phyloP scores from a whole-genome alignment of 1,140 invertebrate genomes.

The Halesus radiatus region DNA sequence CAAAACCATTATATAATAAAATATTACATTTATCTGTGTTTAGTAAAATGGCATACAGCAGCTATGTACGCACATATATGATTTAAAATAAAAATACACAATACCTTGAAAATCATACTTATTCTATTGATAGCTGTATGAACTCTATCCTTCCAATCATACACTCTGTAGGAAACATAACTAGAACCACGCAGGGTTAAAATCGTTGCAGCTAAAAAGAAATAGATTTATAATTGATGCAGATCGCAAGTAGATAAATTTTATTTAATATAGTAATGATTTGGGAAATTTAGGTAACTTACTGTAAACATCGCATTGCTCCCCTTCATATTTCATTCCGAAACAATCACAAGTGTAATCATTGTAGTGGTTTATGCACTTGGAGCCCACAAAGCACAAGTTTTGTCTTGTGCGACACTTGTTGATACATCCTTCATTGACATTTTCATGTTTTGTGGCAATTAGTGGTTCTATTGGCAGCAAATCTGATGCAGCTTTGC shows the following conservation, averaged over 20 bases:
- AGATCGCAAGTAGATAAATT: neutral
- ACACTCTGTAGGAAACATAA: conserved; percentile 92
- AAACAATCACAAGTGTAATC: conserved; percentile 91
- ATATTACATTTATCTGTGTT: neutral
- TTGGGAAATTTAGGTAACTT: conserved; percentile 65
- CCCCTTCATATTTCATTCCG: conserved; percentile 90
- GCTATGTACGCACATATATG: neutral
- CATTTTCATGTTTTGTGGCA: conserved; percentile 88
- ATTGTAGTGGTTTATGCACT: conserved; percentile 91
- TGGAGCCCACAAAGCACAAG: conserved; percentile 85
- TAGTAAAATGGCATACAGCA: neutral
- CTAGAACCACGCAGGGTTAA: conserved; percentile 91
- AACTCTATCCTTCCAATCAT: conserved; percentile 92
- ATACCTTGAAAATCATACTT: conserved; percentile 89
- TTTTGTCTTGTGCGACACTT: conserved; percentile 86
- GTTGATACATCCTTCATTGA: conserved; percentile 86
- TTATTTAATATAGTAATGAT: neutral
- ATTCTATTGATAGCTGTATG: conserved; percentile 89
- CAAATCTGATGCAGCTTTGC: conserved; percentile 85
- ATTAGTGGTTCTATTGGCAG: conserved; percentile 84
- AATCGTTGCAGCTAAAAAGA: conserved; percentile 83
- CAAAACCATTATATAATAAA: conserved; percentile 26
- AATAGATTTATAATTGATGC: conserved; percentile 53
- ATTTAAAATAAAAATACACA: conserved; percentile 18
- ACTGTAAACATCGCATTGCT: conserved; percentile 92